Evolutionary conservation across 1,140 invertebrate species (phyloP).

Genomic region (Drosophila grimshawi): DNA sequence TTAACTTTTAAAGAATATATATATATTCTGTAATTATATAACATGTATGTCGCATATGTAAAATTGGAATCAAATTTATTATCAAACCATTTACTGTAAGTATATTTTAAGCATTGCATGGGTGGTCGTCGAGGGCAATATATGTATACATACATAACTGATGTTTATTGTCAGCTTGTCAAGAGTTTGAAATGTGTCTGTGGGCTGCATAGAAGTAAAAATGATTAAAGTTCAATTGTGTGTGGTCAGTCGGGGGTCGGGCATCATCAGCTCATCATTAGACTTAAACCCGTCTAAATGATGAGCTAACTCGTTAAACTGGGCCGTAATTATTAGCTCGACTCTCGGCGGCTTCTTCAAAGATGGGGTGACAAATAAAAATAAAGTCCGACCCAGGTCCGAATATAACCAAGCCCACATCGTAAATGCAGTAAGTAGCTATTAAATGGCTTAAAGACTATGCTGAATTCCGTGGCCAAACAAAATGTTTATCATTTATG

Average conservation of each 20-base stretch:
- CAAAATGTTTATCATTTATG: conserved; percentile 36
- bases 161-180: conserved; percentile 28
- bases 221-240: conserved; percentile 31
- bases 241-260: conserved; percentile 33
- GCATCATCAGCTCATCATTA: conserved; percentile 11
- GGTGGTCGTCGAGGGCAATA: conserved; percentile 31
- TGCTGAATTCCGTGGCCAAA: conserved; percentile 41
- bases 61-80: conserved; percentile 21
- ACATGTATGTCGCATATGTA: too few relatives aligned
- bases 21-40: too few relatives aligned
- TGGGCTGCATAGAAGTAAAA: not conserved
- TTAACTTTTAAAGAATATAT: too few relatives aligned
- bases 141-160: conserved; percentile 1
- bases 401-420: conserved; percentile 42
- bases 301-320: conserved; percentile 49
- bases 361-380: conserved; percentile 49
- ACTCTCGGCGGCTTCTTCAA: conserved; percentile 58
- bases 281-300: conserved; percentile 10
- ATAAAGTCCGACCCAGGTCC: conserved; percentile 38
- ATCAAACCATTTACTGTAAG: not conserved
- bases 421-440: conserved; percentile 68
- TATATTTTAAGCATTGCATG: not conserved
- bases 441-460: conserved; percentile 62
- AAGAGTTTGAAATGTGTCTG: not conserved
- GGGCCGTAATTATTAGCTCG: conserved; percentile 51